Percentiles rank a stretch among this genome's conserved stretches.
phyloP scores from a whole-genome alignment of 1,140 invertebrate species.

The Caenorhabditis brenneri region DNA sequence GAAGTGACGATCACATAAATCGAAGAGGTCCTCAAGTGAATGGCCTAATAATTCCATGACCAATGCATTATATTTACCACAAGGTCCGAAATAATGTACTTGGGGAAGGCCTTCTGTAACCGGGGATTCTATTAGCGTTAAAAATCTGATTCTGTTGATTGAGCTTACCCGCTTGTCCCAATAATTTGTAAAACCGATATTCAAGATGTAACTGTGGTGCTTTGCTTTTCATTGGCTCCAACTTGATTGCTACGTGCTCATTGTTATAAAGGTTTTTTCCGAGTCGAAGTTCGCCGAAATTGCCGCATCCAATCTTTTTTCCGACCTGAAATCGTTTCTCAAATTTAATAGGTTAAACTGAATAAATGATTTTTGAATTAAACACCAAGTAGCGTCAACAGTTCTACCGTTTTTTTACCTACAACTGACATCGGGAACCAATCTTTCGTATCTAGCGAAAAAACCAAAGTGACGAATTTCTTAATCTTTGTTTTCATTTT shows the following conservation, averaged over 20 bases:
- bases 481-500: too few species aligned
- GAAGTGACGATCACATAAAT: slow-evolving; percentile 96
- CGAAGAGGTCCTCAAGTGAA: slow-evolving; percentile 98
- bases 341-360: too few species aligned
- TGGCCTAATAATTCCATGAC: slow-evolving; percentile 99
- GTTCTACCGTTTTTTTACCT: too few species aligned
- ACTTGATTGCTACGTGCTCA: slow-evolving; percentile 99
- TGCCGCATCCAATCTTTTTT: slow-evolving; percentile 99
- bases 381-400: too few species aligned
- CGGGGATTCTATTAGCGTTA: not conserved
- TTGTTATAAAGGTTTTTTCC: slow-evolving; percentile 99
- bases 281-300: slow-evolving; percentile 97
- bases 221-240: slow-evolving; percentile 99
- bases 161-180: slow-evolving; percentile 76
- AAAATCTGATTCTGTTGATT: not conserved
- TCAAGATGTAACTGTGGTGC: slow-evolving; percentile 99
- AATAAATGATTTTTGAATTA: too few species aligned
- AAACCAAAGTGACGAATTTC: too few species aligned
- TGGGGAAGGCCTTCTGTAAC: slow-evolving; percentile 92
- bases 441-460: too few species aligned
- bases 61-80: slow-evolving; percentile 98
- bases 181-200: slow-evolving; percentile 99
- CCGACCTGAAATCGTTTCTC: slow-evolving; percentile 79
- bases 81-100: slow-evolving; percentile 98
- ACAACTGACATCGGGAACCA: too few species aligned